A percentile compares a stretch with the other conserved stretches of the same genome.
phyloP scores from a whole-genome alignment of 2,888 invertebrate genomes.

The Chrysodeixis includens region DNA sequence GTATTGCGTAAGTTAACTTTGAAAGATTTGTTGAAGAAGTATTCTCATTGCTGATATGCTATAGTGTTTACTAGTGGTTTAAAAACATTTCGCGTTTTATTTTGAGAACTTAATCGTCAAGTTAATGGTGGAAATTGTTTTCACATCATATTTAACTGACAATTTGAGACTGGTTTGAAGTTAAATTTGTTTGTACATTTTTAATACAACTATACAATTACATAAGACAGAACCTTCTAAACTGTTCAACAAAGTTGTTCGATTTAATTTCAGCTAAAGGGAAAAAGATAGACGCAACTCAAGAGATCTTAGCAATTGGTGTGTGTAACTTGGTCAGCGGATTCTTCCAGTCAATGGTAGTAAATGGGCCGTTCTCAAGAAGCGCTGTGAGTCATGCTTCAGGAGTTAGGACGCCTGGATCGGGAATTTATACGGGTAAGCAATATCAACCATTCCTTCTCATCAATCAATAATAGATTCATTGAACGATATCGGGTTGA shows the following conservation, averaged over 20 bases:
- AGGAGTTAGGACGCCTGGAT: constrained; percentile 93
- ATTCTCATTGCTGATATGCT: constrained; percentile 17
- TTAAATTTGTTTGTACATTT: too few species aligned
- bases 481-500: too few species aligned
- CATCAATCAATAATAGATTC: too few species aligned
- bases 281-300: constrained; percentile 93
- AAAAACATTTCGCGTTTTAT: background rate
- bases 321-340: constrained; percentile 92
- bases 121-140: background rate
- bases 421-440: constrained; percentile 92
- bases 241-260: constrained; percentile 66
- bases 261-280: constrained; percentile 88
- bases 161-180: too few species aligned
- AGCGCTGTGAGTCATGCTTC: constrained; percentile 95
- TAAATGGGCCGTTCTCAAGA: constrained; percentile 92
- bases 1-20: constrained; percentile 27
- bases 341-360: constrained; percentile 94
- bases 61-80: background rate
- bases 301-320: constrained; percentile 94
- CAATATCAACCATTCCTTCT: constrained; percentile 17
- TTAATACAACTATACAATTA: too few species aligned
- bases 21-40: constrained; percentile 20
- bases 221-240: constrained; percentile 57
- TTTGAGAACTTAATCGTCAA: background rate
- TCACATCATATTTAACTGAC: constrained; percentile 9